Evolutionary conservation across 1,140 invertebrate species (phyloP).

Genomic region (Bilobella aurantiaca): DNA sequence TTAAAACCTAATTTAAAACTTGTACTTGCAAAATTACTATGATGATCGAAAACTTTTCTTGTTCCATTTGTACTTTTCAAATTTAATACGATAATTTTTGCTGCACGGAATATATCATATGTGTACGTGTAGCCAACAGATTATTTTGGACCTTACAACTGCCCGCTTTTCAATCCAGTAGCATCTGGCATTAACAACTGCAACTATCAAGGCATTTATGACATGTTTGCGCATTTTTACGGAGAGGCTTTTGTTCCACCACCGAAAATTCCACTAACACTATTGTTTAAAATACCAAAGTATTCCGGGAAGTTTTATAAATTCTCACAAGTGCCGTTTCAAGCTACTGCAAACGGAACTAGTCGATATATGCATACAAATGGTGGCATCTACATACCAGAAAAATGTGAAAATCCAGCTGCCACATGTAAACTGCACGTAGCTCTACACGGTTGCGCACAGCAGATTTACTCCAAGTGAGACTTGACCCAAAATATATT

Average conservation of each 20-base stretch:
- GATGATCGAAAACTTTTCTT: too few species aligned
- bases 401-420: not conserved
- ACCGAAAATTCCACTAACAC: not conserved
- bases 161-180: not conserved
- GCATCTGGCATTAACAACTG: not conserved
- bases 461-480: not conserved
- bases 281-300: not conserved
- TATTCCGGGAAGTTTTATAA: not conserved
- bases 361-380: not conserved
- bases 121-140: not conserved
- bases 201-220: not conserved
- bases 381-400: not conserved
- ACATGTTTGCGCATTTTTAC: not conserved
- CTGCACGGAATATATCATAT: too few species aligned
- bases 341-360: not conserved
- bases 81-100: too few species aligned
- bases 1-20: too few species aligned
- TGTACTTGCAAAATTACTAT: too few species aligned
- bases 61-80: not conserved
- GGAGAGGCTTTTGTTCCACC: not conserved
- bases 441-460: not conserved
- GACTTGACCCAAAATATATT: too few species aligned
- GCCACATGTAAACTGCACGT: not conserved
- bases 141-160: not conserved
- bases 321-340: not conserved